Base-by-base conservation (phyloP, 1,140 invertebrate species). In the Arion vulgaris region DNA sequence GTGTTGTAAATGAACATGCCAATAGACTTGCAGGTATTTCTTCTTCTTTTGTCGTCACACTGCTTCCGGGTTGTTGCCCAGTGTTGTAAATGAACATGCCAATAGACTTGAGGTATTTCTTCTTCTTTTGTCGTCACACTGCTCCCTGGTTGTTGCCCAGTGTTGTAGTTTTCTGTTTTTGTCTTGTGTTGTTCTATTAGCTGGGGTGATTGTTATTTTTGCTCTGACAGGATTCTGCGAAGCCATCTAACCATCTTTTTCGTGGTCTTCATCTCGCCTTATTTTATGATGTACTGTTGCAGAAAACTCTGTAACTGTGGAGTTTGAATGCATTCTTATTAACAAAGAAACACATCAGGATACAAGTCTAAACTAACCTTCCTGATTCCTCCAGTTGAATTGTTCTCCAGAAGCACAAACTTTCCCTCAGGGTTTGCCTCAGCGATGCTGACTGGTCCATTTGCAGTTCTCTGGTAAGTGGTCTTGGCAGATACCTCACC, bases 401-500 rank as follows among this genome's bases (percentile, higher is more conserved):
- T 92, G 84, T 94, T 94, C 86, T 94, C 93, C 28, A 94, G 74
- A 0, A 89, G 88, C 74, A 94, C 92, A 81, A 89, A 94, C 84
- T 93, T 93, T 73, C 93, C 93, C 84, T 93, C 92, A 5, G 93
- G 92, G 76, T 92, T 89, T 76, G 92, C 93, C 85, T 94, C 93
- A 68, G 89, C 84, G 83, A 94, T 93, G 32, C 92, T 90, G 34
- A 94, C 88, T 41, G 90, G 90, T 4, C 92, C 92, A 80, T 93
- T 94, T 28, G 93, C 93, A 45, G 91, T 93, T 73, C 93, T 89
- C 85, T 93, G 93, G 89, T 93, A 94, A 39, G 93, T 94, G 0
- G 93, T 94, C 82, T 93, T 94, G 38, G 93, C 93, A 32, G 92
- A 92, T 51, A 94, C 93, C 85, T 94, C 93, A 17, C 93, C 93